Evolutionary conservation across 2,113 vertebrate species (phyloP).

Genomic region (Syrrhaptes paradoxus): DNA sequence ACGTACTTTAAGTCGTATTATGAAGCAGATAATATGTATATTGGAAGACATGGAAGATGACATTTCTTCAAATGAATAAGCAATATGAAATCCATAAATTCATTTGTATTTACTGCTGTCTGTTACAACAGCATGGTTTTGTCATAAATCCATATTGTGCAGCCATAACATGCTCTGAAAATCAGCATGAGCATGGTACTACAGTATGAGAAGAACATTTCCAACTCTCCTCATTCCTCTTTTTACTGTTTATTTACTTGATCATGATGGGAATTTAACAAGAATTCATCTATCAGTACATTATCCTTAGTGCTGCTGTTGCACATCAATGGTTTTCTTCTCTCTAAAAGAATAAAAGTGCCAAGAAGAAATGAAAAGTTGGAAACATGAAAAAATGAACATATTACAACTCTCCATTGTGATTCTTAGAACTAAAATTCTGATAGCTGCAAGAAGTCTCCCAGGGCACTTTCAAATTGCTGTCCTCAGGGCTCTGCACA

Average conservation of each 20-base stretch:
- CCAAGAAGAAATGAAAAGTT: not conserved
- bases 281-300: not conserved
- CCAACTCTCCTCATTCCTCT: not conserved
- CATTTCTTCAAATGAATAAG: not conserved
- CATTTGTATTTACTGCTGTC: not conserved
- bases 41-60: not conserved
- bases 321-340: not conserved
- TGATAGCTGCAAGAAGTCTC: not conserved
- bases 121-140: not conserved
- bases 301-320: not conserved
- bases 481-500: not conserved
- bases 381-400: not conserved
- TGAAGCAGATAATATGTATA: not conserved
- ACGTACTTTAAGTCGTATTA: not conserved
- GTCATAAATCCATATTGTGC: not conserved
- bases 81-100: not conserved
- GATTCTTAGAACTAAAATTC: not conserved
- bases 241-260: not conserved
- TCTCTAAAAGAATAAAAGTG: not conserved
- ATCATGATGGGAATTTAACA: not conserved
- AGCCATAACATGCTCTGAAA: not conserved
- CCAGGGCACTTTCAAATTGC: not conserved
- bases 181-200: not conserved
- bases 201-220: not conserved
- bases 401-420: not conserved